Conservation (phyloP, 1,140 invertebrate genomes). For the Meloidogyne floridensis region DNA sequence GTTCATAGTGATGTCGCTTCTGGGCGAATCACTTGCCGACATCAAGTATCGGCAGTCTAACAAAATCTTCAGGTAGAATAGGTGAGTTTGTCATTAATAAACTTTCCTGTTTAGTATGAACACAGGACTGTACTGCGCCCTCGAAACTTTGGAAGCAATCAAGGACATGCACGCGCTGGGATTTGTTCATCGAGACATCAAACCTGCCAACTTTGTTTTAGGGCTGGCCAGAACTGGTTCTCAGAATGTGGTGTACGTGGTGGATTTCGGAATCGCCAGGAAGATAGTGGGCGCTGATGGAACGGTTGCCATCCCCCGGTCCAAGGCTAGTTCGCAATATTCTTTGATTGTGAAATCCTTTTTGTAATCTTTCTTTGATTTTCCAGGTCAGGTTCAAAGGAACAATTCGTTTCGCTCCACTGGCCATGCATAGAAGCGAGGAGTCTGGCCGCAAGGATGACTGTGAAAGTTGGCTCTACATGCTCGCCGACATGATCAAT, state of each 20-base stretch:
- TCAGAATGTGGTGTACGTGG: constrained; percentile 22
- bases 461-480: constrained; percentile 54
- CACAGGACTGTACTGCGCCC: constrained; percentile 29
- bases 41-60: constrained; percentile 28
- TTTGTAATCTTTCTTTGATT: not conserved
- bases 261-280: constrained; percentile 43
- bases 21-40: constrained; percentile 37
- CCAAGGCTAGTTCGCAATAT: constrained; percentile 21
- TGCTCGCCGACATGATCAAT: constrained; percentile 48
- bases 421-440: constrained; percentile 40
- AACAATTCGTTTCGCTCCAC: constrained; percentile 47
- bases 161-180: constrained; percentile 32
- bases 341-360: not conserved
- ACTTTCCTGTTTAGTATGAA: constrained; percentile 2
- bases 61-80: constrained; percentile 27
- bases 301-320: constrained; percentile 26
- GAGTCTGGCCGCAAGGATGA: constrained; percentile 54
- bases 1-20: constrained; percentile 42
- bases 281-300: constrained; percentile 28
- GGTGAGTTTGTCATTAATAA: not conserved
- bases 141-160: constrained; percentile 50
- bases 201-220: constrained; percentile 46
- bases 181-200: constrained; percentile 46
- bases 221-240: constrained; percentile 15
- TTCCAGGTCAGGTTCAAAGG: constrained; percentile 47